Percentiles rank a stretch among this genome's conserved stretches.
Conservation (phyloP, 2,888 invertebrate genomes). For the Athripsodes cinereus region DNA sequence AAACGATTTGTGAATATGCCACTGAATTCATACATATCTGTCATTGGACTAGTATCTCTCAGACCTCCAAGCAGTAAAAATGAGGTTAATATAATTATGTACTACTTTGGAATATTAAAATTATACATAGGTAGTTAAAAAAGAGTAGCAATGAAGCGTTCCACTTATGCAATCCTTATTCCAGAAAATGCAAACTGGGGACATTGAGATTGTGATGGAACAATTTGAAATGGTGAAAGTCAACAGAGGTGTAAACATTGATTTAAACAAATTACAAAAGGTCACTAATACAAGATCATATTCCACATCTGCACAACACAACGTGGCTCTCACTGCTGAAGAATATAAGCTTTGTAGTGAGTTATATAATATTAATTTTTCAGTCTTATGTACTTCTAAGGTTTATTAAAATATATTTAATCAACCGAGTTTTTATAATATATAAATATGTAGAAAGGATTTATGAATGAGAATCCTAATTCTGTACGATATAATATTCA, state of each 20-base stretch:
- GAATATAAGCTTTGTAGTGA: conserved; percentile 41
- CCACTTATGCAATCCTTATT: neutral
- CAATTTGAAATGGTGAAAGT: conserved; percentile 31
- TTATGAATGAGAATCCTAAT: too few species aligned
- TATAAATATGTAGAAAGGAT: too few species aligned
- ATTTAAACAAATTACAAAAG: neutral
- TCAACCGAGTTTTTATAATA: too few species aligned
- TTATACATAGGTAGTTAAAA: too few species aligned
- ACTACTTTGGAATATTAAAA: too few species aligned
- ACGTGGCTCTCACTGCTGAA: conserved; percentile 36
- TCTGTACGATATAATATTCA: too few species aligned
- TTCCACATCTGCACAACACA: conserved; percentile 5
- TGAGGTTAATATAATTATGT: conserved; percentile 25
- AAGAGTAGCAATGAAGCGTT: too few species aligned
- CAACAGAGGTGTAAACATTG: conserved; percentile 7
- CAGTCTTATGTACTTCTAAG: too few species aligned
- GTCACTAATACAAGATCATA: neutral
- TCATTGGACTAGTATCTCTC: conserved; percentile 36
- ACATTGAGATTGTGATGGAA: conserved; percentile 40
- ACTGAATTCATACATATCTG: conserved; percentile 36
- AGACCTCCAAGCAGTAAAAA: conserved; percentile 38
- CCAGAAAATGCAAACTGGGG: conserved; percentile 37
- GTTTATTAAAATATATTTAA: too few species aligned
- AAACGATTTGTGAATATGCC: conserved; percentile 40
- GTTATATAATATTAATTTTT: too few species aligned